These are phyloP conservation scores for Diadema setosum DNA, from an alignment of 35 echinoderm and acorn worm species.

Conservation along the genomic window DNA sequence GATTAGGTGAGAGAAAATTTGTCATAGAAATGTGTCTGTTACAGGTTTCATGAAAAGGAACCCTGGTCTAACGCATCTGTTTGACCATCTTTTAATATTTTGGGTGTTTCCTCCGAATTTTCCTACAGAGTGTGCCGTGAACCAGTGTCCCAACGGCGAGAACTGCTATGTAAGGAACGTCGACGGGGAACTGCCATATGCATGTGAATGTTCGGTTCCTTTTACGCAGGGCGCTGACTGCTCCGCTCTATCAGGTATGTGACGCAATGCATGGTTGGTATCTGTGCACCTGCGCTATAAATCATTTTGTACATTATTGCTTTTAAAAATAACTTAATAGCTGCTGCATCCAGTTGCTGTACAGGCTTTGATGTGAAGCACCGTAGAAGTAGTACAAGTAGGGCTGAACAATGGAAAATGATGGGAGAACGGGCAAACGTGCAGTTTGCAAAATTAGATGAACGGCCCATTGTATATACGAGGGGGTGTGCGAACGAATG, in stretches of 20 bases:
- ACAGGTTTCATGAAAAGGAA: not conserved
- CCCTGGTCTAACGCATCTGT: not conserved
- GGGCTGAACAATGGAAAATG: not conserved
- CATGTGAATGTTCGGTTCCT: slow-evolving; percentile 57
- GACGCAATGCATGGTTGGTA: not conserved
- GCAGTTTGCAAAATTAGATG: no score
- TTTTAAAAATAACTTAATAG: not conserved
- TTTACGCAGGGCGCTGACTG: slow-evolving; percentile 25
- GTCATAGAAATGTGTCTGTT: not conserved
- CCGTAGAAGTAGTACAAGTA: not conserved
- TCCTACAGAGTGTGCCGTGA: slow-evolving; percentile 56
- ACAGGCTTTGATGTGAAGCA: not conserved
- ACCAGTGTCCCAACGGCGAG: slow-evolving; percentile 47
- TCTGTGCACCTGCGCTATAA: not conserved
- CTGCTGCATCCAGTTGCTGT: not conserved
- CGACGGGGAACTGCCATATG: slow-evolving; percentile 15
- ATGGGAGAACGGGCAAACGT: not conserved
- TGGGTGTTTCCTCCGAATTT: not conserved
- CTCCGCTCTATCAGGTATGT: slow-evolving; percentile 11
- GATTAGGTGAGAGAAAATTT: not conserved
- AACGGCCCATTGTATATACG: no score
- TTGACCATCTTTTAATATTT: not conserved
- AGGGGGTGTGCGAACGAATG: no score
- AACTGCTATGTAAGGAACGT: slow-evolving; percentile 54
- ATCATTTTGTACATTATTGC: not conserved